Conservation (phyloP, 1,140 invertebrate species). For the Varroa destructor region DNA sequence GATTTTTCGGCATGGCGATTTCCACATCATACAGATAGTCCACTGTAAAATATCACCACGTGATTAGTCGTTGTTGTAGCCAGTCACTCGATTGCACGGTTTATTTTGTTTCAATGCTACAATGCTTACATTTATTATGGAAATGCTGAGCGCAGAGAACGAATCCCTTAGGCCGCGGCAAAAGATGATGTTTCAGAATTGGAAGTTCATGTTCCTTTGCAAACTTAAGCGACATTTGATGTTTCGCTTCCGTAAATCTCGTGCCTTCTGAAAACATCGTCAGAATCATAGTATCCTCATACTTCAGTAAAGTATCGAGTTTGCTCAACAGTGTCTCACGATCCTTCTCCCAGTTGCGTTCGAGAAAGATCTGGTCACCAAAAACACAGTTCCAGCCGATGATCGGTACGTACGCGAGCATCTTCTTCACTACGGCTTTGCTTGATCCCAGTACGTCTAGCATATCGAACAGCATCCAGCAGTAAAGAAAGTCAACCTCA, state of each 20-base stretch:
- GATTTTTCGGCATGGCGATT: slow-evolving; percentile 34
- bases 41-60: slow-evolving; percentile 21
- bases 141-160: slow-evolving; percentile 35
- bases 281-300: slow-evolving; percentile 74
- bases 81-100: slow-evolving; percentile 39
- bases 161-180: slow-evolving; percentile 85
- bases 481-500: slow-evolving; percentile 85
- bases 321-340: slow-evolving; percentile 61
- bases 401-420: slow-evolving; percentile 75
- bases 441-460: slow-evolving; percentile 61
- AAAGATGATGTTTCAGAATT: slow-evolving; percentile 70
- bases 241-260: slow-evolving; percentile 71
- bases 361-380: slow-evolving; percentile 78
- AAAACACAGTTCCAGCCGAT: slow-evolving; percentile 91
- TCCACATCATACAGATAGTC: slow-evolving; percentile 36
- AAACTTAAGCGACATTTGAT: slow-evolving; percentile 71
- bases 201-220: slow-evolving; percentile 70
- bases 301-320: slow-evolving; percentile 63
- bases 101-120: background rate
- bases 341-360: slow-evolving; percentile 79
- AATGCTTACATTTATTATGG: slow-evolving; percentile 34
- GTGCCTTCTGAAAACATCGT: slow-evolving; percentile 89
- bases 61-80: slow-evolving; percentile 45
- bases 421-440: slow-evolving; percentile 58
- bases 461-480: slow-evolving; percentile 70